Evolutionary conservation across 2,888 invertebrate genomes (phyloP), one percentile per base, ranked within the genome.

Genomic region (Mystacides longicornis): DNA sequence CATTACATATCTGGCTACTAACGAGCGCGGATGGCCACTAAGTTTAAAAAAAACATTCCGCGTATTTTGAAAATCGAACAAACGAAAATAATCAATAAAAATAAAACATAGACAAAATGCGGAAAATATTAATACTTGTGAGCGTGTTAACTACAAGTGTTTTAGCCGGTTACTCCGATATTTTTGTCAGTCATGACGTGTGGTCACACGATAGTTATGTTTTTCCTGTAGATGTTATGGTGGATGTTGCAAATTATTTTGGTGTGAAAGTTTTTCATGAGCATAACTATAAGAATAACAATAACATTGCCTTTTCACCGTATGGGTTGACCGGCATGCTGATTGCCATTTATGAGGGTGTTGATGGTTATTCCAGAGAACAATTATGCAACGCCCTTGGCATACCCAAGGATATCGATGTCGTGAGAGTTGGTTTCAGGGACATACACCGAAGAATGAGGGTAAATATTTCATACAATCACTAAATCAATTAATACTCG

Each of bases 221-320:
- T 47, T 76, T 78, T 1, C 87, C 89, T 2, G 75, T 84, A 60
- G 83, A 87, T 61, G 78, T 84, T 57, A 88, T 90, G 86, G 86
- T 88, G 55, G 89, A 90, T 67, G 80, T 87, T 37, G 84, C 88
- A 45, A 91, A 91, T 68, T 82, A 83, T 66, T 78, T 87, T 61
- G 84, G 85, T 52, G 72, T 86, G 60, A 81, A 82, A 68, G 77
- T 87, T 63, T 75, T 91, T 0, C 77, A 85, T 64, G 81, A 83
- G 68, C 86, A 86, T 65, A 84, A 85, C 65, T 81, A 83, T 69
- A 75, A 83, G 64, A 87, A 86, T 69, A 81, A 83, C 49, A 86
- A 86, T 67, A 92, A 91, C 69, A 85, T 90, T 53, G 91, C 89
- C 3, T 86, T 91, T 67, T 91, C 91, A 0, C 91, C 91, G 9